These are phyloP conservation scores for Thripadectes ignobilis DNA, from an alignment of 2,797 vertebrate genomes.

Conservation along the genomic window DNA sequence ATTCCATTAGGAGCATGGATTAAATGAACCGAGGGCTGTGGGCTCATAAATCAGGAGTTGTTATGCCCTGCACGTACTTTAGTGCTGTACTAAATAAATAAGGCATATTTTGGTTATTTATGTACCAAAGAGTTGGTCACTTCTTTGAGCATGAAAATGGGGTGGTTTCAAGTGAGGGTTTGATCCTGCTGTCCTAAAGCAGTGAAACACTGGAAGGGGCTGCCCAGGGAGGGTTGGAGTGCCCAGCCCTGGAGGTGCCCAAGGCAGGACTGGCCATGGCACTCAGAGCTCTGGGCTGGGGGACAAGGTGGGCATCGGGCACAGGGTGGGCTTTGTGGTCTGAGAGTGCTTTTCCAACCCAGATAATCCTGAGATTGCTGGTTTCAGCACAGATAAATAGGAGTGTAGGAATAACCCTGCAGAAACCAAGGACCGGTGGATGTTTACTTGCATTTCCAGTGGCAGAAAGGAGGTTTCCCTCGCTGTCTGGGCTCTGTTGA, in stretches of 20 bases:
- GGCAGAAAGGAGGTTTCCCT: neutral
- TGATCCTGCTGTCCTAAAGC: neutral
- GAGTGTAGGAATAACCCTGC: neutral
- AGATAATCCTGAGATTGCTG: neutral
- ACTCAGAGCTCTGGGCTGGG: neutral
- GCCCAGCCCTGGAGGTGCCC: neutral
- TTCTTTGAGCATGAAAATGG: neutral
- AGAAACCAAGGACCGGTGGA: fast-evolving
- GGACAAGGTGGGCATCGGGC: neutral
- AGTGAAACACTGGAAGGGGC: neutral
- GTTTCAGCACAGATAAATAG: neutral
- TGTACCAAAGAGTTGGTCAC: neutral
- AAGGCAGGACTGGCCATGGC: neutral
- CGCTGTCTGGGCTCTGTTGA: neutral
- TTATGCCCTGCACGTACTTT: neutral
- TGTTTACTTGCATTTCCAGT: neutral
- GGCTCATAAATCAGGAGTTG: neutral
- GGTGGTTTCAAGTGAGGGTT: neutral
- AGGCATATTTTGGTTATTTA: neutral
- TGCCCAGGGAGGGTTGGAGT: neutral
- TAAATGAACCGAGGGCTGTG: neutral
- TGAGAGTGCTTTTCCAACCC: neutral
- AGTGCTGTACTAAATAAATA: neutral
- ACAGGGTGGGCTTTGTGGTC: fast-evolving
- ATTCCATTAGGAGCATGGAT: neutral